Base-by-base conservation (phyloP, 2,113 vertebrate species). In the Otolemur garnettii region DNA sequence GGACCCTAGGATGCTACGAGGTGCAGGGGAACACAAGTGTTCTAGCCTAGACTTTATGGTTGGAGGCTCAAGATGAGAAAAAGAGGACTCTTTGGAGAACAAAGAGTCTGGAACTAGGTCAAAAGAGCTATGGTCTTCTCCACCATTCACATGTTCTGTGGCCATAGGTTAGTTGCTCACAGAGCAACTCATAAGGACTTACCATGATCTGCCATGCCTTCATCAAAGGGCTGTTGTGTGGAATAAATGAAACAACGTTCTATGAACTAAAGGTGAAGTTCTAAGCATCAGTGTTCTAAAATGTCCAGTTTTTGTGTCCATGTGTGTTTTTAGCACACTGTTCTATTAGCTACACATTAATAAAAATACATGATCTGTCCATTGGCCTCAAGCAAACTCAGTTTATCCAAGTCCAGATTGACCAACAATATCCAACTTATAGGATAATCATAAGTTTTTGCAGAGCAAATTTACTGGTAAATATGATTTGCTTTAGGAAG, bases 401-500 rank as follows among this genome's bases (percentile, higher is more conserved):
- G 50, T 75, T 64, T 87, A 78, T 83, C 33, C 33, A 90, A 53
- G 86, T 89, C 42, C 53, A 77, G 78, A 80, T 2, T 35, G 68
- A 91, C 22, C 38, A 26, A 75, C 81, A 93, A 83, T 69, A 17
- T 64, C 60, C 59, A 86, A 59, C 53, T 78, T 86, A 57, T 1
- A 87, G 35, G 45, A 53, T 18, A 79, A 72, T 50, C 60, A 3
- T 57, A 82, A 86, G 21, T 33, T 33, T 75, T 71, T 60, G 79
- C 60, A 80, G 35, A 75, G n/a, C 42, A 88, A 80, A 62, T 19
- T 88, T 38, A 17, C 68, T 53, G 62, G n/a, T 57, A 84, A 0
- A 13, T 22, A 88, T 74, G 59, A 59, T 80, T 95, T 57, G 26
- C 66, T 91, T 91, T 19, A 30, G 18, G 87, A 93, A 55, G 68